Conservation (phyloP, 2,797 vertebrate genomes). For the Melanotaenia boesemani region DNA sequence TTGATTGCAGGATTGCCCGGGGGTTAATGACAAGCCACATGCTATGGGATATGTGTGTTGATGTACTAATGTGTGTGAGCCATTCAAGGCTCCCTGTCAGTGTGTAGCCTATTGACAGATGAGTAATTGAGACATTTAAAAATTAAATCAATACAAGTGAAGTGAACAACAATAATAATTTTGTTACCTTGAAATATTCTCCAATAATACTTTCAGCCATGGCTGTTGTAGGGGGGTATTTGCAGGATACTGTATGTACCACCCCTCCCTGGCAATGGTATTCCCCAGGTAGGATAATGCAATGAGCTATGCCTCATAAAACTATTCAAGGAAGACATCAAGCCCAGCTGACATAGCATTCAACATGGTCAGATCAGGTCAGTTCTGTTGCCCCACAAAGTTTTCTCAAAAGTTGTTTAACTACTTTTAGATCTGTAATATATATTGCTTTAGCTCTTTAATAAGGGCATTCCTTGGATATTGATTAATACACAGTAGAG, state of each 20-base stretch:
- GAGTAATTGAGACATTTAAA: too few species aligned
- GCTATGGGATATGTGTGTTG: conserved; percentile 52
- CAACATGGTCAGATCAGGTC: background rate
- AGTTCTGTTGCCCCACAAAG: background rate
- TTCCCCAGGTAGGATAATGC: background rate
- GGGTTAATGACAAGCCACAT: conserved; percentile 73
- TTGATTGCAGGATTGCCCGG: too few species aligned
- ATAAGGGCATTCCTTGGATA: background rate
- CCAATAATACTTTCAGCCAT: background rate
- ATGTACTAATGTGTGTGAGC: conserved; percentile 25
- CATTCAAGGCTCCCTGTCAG: conserved; percentile 8
- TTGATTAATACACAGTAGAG: background rate
- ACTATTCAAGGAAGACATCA: background rate
- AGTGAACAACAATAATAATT: background rate
- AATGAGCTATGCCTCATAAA: background rate
- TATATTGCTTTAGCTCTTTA: background rate
- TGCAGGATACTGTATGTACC: background rate
- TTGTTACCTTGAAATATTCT: background rate
- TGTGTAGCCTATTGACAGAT: conserved; percentile 1
- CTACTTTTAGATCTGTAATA: background rate
- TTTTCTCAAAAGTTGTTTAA: background rate
- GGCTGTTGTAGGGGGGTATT: background rate
- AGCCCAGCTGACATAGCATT: background rate
- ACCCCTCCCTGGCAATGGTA: too few species aligned
- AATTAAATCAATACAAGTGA: too few species aligned